Evolutionary conservation across 2,888 invertebrate genomes (phyloP).

Genomic region (Alloplasta piceator): DNA sequence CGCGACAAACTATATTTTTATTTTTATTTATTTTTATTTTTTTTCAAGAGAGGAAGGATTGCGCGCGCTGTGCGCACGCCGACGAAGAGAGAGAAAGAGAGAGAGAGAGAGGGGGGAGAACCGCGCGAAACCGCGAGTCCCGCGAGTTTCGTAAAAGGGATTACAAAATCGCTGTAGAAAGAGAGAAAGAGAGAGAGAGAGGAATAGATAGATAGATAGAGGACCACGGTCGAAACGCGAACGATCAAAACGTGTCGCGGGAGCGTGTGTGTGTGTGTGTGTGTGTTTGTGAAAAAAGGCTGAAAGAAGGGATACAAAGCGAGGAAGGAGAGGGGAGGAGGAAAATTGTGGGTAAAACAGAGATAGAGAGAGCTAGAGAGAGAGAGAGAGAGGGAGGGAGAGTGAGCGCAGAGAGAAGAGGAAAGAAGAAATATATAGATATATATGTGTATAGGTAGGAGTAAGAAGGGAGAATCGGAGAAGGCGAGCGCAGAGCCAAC

Average conservation of each 20-base stretch:
- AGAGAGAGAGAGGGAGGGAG: conserved; percentile 37
- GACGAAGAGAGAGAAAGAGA: conserved; percentile 54
- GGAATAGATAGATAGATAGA: conserved; percentile 32
- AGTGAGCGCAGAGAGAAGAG: not conserved
- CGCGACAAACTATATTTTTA: too few species aligned
- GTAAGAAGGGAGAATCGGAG: conserved; percentile 58
- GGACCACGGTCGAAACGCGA: conserved; percentile 37
- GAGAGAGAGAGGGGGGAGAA: conserved; percentile 47
- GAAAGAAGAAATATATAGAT: conserved; percentile 1
- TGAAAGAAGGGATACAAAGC: conserved; percentile 45
- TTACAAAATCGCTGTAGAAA: conserved; percentile 78
- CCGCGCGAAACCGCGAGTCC: conserved; percentile 65
- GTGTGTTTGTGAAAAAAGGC: conserved; percentile 25
- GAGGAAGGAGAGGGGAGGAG: conserved; percentile 23
- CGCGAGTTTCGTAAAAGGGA: conserved; percentile 78
- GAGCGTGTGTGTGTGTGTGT: conserved; percentile 18
- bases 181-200: conserved; percentile 64
- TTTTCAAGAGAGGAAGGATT: too few species aligned
- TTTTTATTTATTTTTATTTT: too few species aligned
- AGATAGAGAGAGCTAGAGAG: conserved; percentile 31
- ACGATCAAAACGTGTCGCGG: conserved; percentile 45
- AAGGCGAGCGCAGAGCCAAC: conserved; percentile 56
- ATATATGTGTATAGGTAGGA: conserved; percentile 5
- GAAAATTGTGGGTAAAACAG: conserved; percentile 35
- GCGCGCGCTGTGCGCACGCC: not conserved